phyloP scores from a whole-genome alignment of 2,797 vertebrate species.

The Rhadinocentrus ornatus region DNA sequence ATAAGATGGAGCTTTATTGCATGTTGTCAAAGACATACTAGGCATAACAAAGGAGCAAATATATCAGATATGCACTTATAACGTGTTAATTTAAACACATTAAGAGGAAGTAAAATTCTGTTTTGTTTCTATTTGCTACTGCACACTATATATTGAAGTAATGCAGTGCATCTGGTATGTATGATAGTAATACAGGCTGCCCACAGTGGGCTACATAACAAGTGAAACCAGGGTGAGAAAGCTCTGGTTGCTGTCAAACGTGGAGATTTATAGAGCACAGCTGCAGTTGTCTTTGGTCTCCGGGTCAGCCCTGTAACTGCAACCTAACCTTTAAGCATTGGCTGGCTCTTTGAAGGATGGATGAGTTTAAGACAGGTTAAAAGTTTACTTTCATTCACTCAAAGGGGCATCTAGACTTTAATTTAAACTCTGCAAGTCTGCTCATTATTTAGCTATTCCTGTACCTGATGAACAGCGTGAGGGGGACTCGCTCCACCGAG shows the following conservation, averaged over 20 bases:
- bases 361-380: slow-evolving; percentile 72
- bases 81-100: slow-evolving; percentile 7
- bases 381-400: slow-evolving; percentile 68
- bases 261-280: slow-evolving; percentile 82
- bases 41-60: slow-evolving; percentile 5
- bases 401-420: slow-evolving; percentile 52
- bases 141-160: slow-evolving; percentile 4
- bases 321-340: slow-evolving; percentile 70
- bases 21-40: slow-evolving; percentile 4
- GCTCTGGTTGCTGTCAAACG: slow-evolving; percentile 63
- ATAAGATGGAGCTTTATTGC: slow-evolving; percentile 35
- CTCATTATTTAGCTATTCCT: slow-evolving; percentile 51
- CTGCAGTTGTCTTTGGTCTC: slow-evolving; percentile 77
- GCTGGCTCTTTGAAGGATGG: slow-evolving; percentile 65
- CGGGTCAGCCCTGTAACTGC: slow-evolving; percentile 63
- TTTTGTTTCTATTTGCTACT: slow-evolving; percentile 24
- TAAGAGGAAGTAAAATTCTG: slow-evolving; percentile 2
- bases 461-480: slow-evolving; percentile 59
- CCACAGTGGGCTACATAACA: slow-evolving; percentile 27
- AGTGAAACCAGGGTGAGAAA: slow-evolving; percentile 46
- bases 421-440: slow-evolving; percentile 53
- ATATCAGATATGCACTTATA: background rate
- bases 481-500: slow-evolving; percentile 65
- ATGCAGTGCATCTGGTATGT: slow-evolving; percentile 43
- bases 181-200: background rate